Conservation (phyloP, 2,113 vertebrate genomes). For the Nycticryphes semicollaris region DNA sequence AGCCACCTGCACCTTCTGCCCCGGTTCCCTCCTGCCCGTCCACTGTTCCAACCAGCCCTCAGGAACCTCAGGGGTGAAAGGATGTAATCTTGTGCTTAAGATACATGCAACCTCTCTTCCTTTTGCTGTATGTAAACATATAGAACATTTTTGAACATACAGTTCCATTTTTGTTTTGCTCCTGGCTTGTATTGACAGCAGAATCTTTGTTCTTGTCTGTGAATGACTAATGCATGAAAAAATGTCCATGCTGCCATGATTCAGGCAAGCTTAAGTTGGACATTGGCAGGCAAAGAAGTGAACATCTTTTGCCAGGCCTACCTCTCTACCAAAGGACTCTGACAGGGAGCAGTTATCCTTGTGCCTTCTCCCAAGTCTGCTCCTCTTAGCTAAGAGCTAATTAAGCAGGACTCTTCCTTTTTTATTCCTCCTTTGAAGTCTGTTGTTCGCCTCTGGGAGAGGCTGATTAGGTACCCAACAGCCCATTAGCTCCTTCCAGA, state of each 20-base stretch:
- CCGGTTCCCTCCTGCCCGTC: background rate
- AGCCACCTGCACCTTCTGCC: background rate
- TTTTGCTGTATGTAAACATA: background rate
- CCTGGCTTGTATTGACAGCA: background rate
- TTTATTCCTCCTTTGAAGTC: slow-evolving; percentile 44
- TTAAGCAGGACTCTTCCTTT: slow-evolving; percentile 44
- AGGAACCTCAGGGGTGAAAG: accelerated
- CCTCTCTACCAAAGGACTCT: background rate
- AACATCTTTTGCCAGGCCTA: background rate
- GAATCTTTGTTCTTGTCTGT: background rate
- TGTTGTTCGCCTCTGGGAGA: slow-evolving; percentile 30
- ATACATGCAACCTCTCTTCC: background rate
- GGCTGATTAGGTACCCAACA: slow-evolving; percentile 35
- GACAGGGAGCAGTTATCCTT: background rate
- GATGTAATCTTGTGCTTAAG: background rate
- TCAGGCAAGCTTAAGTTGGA: background rate
- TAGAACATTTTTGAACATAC: background rate
- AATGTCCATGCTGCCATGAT: background rate
- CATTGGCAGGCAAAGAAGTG: background rate
- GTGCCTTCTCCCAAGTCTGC: background rate
- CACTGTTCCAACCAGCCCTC: background rate
- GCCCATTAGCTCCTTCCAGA: slow-evolving; percentile 19
- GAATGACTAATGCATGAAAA: background rate
- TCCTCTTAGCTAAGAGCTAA: slow-evolving; percentile 12
- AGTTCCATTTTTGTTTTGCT: background rate